These are phyloP conservation scores for Ctenopoma multispine DNA, from an alignment of 2,797 vertebrate genomes.

Conservation along the genomic window DNA sequence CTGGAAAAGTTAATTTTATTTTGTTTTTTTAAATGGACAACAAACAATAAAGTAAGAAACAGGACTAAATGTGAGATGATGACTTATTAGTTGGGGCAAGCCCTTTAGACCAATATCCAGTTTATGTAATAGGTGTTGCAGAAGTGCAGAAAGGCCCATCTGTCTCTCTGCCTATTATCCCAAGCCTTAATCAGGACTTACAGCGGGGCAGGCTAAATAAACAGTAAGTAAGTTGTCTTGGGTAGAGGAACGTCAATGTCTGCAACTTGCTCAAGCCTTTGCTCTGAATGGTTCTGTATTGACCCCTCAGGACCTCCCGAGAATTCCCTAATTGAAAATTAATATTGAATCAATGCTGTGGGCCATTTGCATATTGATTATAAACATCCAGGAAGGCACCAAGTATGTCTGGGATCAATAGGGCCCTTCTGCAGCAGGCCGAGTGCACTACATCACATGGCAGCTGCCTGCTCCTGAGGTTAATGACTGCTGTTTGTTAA, in stretches of 20 bases:
- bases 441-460: constrained; percentile 87
- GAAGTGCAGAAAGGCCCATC: constrained; percentile 80
- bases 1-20: constrained; percentile 17
- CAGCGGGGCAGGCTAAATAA: constrained; percentile 88
- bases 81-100: constrained; percentile 79
- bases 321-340: constrained; percentile 99
- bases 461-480: constrained; percentile 83
- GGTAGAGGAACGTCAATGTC: constrained; percentile 88
- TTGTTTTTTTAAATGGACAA: constrained; percentile 30
- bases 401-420: constrained; percentile 96
- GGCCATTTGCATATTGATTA: constrained; percentile 99
- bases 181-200: constrained; percentile 87
- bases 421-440: constrained; percentile 89
- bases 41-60: constrained; percentile 34
- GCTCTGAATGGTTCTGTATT: constrained; percentile 94
- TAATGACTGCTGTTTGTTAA: constrained; percentile 89
- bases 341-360: constrained; percentile 98
- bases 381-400: constrained; percentile 99
- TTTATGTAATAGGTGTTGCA: constrained; percentile 72
- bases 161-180: constrained; percentile 84
- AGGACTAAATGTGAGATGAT: constrained; percentile 73
- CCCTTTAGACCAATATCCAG: constrained; percentile 74
- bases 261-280: constrained; percentile 90
- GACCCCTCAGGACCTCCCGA: constrained; percentile 96
- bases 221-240: constrained; percentile 92